Percentiles rank a stretch among this genome's conserved stretches.
Conservation (phyloP, 2,113 vertebrate species). For the Sorex araneus region DNA sequence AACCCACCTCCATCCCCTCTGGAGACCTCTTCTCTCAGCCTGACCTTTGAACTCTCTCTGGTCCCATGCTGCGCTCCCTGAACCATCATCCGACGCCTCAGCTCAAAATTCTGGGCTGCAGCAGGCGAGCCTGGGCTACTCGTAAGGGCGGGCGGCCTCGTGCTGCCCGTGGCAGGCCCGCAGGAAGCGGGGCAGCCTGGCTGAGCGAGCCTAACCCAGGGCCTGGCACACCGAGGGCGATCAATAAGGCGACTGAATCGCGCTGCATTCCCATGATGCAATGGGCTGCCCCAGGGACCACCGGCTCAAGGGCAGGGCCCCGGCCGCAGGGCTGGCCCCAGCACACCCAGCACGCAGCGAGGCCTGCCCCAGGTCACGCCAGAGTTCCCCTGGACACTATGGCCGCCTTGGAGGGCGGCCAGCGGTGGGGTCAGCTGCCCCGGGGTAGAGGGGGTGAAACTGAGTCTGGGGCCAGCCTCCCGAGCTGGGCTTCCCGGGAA, state of each 20-base stretch:
- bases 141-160: neutral
- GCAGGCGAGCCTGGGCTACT: neutral
- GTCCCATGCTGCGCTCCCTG: neutral
- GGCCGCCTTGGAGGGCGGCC: neutral
- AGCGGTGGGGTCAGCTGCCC: neutral
- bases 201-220: constrained; percentile 66
- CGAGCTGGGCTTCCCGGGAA: neutral
- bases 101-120: neutral
- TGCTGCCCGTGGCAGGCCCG: neutral
- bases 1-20: constrained; percentile 35
- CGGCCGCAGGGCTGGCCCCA: neutral
- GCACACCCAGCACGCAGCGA: neutral
- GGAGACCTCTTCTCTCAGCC: neutral
- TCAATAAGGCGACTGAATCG: constrained; percentile 63
- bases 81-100: constrained; percentile 26
- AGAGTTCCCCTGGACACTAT: neutral
- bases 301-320: constrained; percentile 33
- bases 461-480: neutral
- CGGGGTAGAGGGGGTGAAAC: neutral
- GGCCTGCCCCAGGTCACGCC: neutral
- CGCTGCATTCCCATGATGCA: constrained; percentile 64
- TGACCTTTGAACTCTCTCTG: neutral
- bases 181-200: constrained; percentile 24
- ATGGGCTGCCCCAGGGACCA: constrained; percentile 25
- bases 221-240: constrained; percentile 56